Evolutionary conservation across 1,140 invertebrate genomes (phyloP), one percentile per base, ranked within the genome.

Genomic region (Scaptodrosophila lebanonensis): DNA sequence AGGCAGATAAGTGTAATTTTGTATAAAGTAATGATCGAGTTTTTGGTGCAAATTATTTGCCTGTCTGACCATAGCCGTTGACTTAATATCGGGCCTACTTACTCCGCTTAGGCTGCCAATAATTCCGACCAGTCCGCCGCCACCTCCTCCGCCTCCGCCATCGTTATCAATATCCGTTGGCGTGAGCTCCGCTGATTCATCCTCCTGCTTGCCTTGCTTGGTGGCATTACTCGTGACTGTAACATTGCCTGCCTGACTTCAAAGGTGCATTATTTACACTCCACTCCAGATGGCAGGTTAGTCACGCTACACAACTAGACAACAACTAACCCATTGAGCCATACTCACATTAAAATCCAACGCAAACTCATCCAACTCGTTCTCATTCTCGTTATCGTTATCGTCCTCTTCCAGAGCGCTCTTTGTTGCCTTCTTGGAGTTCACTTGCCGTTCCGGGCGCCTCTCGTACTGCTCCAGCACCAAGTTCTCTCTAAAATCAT

Each of bases 71-170:
- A n/a, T n/a, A n/a, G n/a, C n/a, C n/a, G n/a, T n/a, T n/a, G n/a
- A n/a, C n/a, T n/a, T n/a, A n/a, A n/a, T n/a, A n/a, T n/a, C n/a
- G n/a, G 0, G 7, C 17, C 9, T 36, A 86, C 88, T 88, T 66
- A 89, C 89, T 32, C 89, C 87, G 63, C 87, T 88, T 5, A 88
- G 67, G 51, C 83, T 86, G 8, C 68, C 71, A 40, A 88, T 89
- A 18, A 90, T 64, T 43, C 88, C 89, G 16, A 88, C 87, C 7
- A 89, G 56, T 9, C 89, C 87, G 7, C 87, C 87, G 6, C 75
- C 83, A 1, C 61, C 64, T 0, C 33, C 56, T 1, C 16, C 66
- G 0, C 18, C 59, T 4, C 17, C 59, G 0, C 18, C 56, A 6
- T n/a, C 8, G 1, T 44, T 53, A 11, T 70, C 49, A 6, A 15